Conservation (phyloP, 2,113 vertebrate genomes). For the Phyllostomus hastatus region DNA sequence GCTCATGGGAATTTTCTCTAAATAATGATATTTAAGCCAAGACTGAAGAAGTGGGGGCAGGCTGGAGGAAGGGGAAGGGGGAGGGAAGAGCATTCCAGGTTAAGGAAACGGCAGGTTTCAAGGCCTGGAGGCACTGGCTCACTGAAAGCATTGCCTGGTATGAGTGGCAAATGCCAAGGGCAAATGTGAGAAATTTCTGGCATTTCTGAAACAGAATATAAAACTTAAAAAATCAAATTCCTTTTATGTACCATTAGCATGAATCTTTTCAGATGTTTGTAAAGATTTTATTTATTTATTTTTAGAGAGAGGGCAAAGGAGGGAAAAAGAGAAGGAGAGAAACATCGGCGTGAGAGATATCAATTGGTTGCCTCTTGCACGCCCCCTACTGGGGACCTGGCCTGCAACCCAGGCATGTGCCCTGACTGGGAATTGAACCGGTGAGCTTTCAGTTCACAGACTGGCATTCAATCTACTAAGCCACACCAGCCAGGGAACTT, state of each 20-base stretch:
- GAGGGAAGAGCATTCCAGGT: neutral
- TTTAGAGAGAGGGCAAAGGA: no score
- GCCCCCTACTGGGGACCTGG: no score
- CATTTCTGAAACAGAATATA: neutral
- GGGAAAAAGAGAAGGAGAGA: no score
- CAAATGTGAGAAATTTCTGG: neutral
- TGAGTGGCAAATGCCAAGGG: neutral
- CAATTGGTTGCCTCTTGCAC: no score
- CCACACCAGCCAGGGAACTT: neutral
- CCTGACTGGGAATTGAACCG: no score
- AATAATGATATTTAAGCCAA: neutral
- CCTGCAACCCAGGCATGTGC: no score
- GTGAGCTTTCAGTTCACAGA: no score
- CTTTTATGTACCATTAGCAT: neutral
- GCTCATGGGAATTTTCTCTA: neutral
- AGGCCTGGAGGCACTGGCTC: neutral
- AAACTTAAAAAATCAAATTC: neutral
- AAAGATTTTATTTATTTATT: no score
- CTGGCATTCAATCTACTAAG: no score
- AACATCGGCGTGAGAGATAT: no score
- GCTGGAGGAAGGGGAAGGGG: neutral
- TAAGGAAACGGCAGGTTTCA: neutral
- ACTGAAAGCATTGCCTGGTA: neutral
- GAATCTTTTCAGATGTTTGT: neutral
- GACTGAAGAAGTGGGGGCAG: neutral